These are phyloP conservation scores for Embidobia sp. DNA, from an alignment of 2,888 invertebrate genomes.

Conservation along the genomic window DNA sequence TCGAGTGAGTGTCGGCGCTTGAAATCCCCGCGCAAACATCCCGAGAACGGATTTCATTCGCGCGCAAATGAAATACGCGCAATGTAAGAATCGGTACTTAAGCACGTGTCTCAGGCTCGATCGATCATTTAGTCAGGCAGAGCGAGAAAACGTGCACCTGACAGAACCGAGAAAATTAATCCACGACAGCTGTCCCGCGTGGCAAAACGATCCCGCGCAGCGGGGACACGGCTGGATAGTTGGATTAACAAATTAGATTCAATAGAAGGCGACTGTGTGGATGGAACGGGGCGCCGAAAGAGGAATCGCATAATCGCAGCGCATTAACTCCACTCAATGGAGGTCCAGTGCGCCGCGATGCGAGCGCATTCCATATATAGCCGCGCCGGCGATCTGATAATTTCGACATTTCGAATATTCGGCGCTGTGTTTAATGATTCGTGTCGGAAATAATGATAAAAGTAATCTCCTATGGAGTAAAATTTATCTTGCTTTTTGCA, in stretches of 20 bases:
- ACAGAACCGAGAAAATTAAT: slow-evolving; percentile 73
- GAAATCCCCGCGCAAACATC: slow-evolving; percentile 14
- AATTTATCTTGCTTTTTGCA: slow-evolving; percentile 43
- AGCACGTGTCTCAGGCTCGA: slow-evolving; percentile 42
- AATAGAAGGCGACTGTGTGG: slow-evolving; percentile 45
- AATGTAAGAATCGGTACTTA: slow-evolving; percentile 44
- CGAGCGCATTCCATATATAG: slow-evolving; percentile 18
- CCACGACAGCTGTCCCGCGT: slow-evolving; percentile 72
- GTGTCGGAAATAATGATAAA: slow-evolving; percentile 46
- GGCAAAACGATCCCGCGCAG: slow-evolving; percentile 44
- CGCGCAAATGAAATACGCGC: slow-evolving; percentile 15
- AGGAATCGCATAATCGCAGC: slow-evolving; percentile 58
- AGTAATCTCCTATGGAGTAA: slow-evolving; percentile 30
- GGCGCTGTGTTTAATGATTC: slow-evolving; percentile 50
- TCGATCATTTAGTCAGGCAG: slow-evolving; percentile 46
- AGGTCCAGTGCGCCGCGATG: slow-evolving; percentile 22
- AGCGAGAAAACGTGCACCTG: slow-evolving; percentile 67
- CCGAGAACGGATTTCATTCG: slow-evolving; percentile 6
- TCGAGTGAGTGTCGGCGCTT: background rate
- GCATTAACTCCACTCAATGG: slow-evolving; percentile 53
- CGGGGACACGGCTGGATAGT: slow-evolving; percentile 56
- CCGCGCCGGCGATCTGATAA: slow-evolving; percentile 32
- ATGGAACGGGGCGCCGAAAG: slow-evolving; percentile 39
- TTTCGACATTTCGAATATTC: slow-evolving; percentile 58
- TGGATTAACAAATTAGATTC: slow-evolving; percentile 65